Evolutionary conservation across 2,797 vertebrate genomes (phyloP).

Genomic region (Cercopithecus neglectus): DNA sequence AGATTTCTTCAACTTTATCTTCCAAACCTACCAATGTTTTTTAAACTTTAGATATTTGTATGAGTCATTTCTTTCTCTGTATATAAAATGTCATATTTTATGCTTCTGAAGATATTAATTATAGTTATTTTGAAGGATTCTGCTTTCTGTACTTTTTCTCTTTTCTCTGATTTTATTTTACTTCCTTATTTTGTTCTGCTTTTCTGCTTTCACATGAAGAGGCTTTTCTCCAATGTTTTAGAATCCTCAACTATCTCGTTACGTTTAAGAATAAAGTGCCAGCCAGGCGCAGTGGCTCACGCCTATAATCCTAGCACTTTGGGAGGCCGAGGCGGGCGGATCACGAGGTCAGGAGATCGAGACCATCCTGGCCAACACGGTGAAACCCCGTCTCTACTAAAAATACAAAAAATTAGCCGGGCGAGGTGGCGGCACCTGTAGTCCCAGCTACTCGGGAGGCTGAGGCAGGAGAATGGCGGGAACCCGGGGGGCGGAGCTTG

Average conservation of each 20-base stretch:
- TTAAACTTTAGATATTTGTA: not conserved
- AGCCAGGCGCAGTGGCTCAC: accelerated
- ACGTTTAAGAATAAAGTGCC: not conserved
- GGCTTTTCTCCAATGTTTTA: not conserved
- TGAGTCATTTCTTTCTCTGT: not conserved
- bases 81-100: not conserved
- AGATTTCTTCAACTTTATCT: not conserved
- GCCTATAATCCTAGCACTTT: too few relatives aligned
- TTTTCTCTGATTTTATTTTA: not conserved
- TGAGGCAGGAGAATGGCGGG: too few relatives aligned
- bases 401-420: too few relatives aligned
- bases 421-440: too few relatives aligned
- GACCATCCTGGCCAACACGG: too few relatives aligned
- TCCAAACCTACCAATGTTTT: not conserved
- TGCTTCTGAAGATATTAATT: not conserved
- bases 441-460: too few relatives aligned
- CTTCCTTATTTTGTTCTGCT: slow-evolving; percentile 11
- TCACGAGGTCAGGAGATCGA: too few relatives aligned
- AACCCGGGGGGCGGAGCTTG: too few relatives aligned
- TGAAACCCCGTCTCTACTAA: too few relatives aligned
- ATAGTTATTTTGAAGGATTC: not conserved
- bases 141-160: not conserved
- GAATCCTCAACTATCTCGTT: not conserved
- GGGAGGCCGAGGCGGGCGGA: too few relatives aligned
- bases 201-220: not conserved